Conservation (phyloP, 2,888 invertebrate species). For the Fabriciana adippe region DNA sequence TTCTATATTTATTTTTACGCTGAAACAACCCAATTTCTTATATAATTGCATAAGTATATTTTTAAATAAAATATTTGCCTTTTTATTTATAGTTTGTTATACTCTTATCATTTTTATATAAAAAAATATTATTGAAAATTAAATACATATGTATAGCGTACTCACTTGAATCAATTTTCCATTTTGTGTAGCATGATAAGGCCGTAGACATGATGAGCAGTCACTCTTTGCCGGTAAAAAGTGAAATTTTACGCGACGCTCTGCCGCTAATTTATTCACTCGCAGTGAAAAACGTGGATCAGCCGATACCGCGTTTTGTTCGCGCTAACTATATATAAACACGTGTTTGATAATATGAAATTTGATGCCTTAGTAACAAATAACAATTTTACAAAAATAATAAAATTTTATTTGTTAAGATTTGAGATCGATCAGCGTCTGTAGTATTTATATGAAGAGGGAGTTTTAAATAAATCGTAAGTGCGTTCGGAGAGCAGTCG, state of each 20-base stretch:
- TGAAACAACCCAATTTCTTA: too few species aligned
- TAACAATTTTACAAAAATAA: conserved; percentile 22
- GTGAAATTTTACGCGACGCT: conserved; percentile 72
- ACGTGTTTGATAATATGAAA: conserved; percentile 66
- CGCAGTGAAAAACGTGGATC: conserved; percentile 72
- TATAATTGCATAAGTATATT: background rate
- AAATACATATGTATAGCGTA: conserved; percentile 40
- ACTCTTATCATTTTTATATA: background rate
- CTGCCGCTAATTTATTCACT: conserved; percentile 71
- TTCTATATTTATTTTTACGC: too few species aligned
- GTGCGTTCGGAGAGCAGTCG: conserved; percentile 64
- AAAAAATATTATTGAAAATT: background rate
- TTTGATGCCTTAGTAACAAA: conserved; percentile 48
- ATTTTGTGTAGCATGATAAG: conserved; percentile 55
- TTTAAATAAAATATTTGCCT: background rate
- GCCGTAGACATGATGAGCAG: conserved; percentile 58
- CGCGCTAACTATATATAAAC: conserved; percentile 73
- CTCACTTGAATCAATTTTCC: conserved; percentile 66
- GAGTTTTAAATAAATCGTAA: conserved; percentile 45
- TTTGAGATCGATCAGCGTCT: conserved; percentile 23
- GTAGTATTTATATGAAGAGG: conserved; percentile 29
- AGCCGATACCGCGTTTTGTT: conserved; percentile 63
- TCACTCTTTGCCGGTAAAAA: conserved; percentile 68
- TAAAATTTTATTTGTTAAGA: conserved; percentile 20
- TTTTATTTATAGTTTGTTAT: background rate